A percentile compares a stretch with the other conserved stretches of the same genome.
Evolutionary conservation across 2,113 vertebrate species (phyloP).

Genomic region (Phalacrocorax aristotelis): DNA sequence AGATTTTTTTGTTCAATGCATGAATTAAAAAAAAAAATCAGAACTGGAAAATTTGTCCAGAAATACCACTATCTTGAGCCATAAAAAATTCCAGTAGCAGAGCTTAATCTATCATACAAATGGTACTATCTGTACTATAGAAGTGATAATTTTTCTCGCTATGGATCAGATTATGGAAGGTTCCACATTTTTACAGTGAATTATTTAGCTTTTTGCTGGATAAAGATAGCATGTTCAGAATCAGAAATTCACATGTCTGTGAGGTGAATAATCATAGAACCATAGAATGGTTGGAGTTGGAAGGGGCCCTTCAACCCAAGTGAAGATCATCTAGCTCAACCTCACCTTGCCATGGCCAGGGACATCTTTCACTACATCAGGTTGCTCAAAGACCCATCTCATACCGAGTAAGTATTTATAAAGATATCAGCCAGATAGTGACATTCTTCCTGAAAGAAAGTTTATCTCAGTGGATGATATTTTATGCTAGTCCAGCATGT

Average conservation of each 20-base stretch:
- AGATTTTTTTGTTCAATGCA: background rate
- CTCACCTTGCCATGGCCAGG: background rate
- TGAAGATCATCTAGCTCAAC: background rate
- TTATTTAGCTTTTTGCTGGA: background rate
- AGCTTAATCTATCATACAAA: background rate
- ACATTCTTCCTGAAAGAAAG: background rate
- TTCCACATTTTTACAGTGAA: background rate
- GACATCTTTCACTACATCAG: background rate
- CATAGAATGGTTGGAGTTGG: background rate
- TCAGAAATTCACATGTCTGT: background rate
- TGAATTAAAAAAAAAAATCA: background rate
- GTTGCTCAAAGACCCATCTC: background rate
- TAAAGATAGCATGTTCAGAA: background rate
- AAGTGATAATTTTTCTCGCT: background rate
- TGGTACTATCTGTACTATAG: background rate
- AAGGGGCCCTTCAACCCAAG: background rate
- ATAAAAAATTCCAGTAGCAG: background rate
- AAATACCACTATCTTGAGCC: background rate
- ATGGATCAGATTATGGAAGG: background rate
- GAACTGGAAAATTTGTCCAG: background rate
- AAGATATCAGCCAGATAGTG: background rate
- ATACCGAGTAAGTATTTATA: background rate
- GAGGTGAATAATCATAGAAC: background rate
- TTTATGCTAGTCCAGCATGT: background rate
- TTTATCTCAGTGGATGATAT: background rate